phyloP scores from a whole-genome alignment of 2,113 vertebrate species.

The Osmerus eperlanus region DNA sequence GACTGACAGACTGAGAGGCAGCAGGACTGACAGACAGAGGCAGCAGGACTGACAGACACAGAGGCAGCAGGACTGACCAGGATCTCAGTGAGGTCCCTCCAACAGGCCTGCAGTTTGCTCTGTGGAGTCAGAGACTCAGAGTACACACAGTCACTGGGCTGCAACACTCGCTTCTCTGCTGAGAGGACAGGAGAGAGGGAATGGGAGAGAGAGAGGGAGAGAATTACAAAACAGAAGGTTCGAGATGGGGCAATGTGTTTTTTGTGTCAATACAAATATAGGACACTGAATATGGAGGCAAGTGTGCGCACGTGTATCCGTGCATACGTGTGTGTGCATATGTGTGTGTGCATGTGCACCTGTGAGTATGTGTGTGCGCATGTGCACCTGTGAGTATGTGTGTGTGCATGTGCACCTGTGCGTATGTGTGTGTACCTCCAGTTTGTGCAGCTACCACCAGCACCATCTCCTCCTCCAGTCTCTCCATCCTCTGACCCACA shows the following conservation, averaged over 20 bases:
- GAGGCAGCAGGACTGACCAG: slow-evolving; percentile 72
- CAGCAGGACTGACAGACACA: no score
- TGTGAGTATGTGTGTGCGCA: neutral
- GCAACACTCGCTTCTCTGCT: slow-evolving; percentile 86
- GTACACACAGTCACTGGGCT: slow-evolving; percentile 83
- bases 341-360: neutral
- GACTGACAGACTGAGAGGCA: slow-evolving; percentile 58
- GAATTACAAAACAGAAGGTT: neutral
- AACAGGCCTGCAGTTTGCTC: slow-evolving; percentile 83
- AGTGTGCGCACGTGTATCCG: neutral
- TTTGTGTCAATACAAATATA: neutral
- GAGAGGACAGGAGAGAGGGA: slow-evolving; percentile 12
- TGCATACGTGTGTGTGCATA: no score
- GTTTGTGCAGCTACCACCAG: slow-evolving; percentile 78
- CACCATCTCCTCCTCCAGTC: slow-evolving; percentile 82
- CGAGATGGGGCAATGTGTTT: neutral
- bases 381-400: neutral
- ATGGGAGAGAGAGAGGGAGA: neutral
- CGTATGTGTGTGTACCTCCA: slow-evolving; percentile 71
- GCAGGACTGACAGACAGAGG: no score
- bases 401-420: neutral
- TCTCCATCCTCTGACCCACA: slow-evolving; percentile 85
- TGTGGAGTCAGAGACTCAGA: slow-evolving; percentile 86
- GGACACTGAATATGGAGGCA: neutral
- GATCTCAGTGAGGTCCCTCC: slow-evolving; percentile 84